Evolutionary conservation across 2,888 invertebrate genomes (phyloP), one percentile per base, ranked within the genome.

Genomic region (Gerris lacustris): DNA sequence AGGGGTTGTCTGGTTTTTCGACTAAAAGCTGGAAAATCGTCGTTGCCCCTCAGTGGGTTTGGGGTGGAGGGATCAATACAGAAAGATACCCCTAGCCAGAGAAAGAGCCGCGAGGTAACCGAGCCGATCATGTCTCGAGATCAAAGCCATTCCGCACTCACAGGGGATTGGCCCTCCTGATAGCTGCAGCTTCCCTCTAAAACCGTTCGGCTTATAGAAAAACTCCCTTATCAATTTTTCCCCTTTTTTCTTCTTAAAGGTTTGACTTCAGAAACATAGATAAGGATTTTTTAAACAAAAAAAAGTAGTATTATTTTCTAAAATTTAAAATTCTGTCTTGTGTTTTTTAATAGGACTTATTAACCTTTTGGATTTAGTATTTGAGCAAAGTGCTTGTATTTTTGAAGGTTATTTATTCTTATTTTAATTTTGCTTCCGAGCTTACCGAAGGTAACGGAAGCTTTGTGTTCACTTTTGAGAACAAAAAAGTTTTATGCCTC

Each of bases 101-200:
- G 55, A 11, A 55, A 55, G 55, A 55, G 55, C 55, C 55, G 9
- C 11, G 55, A 55, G 55, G 11, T 55, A 55, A 55, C 55, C 9
- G 55, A 55, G 55, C 55, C 55, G 55, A 55, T 55, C 55, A 55
- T 55, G 55, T 55, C 55, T 55, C 55, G 15, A 55, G 55, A 55
- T 55, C 55, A 55, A 55, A 55, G 55, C 9, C 31, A 31, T 31
- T 11, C 55, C 9, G 15, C 55, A 9, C 15, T 55, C 55, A 11
- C 9, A 55, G 15, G 55, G 55, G 15, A 55, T 55, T 15, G 55
- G 11, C 55, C 55, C 55, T 55, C 15, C 11, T 11, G 55, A 55
- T 55, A 55, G 55, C 15, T 15, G 2, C 9, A 9, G 11, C 15
- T 11, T 15, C 9, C 55, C 55, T 15, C 55, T 55, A 55, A 55